Base-by-base conservation (phyloP, 2,113 vertebrate species). In the Hemichromis elongatus region DNA sequence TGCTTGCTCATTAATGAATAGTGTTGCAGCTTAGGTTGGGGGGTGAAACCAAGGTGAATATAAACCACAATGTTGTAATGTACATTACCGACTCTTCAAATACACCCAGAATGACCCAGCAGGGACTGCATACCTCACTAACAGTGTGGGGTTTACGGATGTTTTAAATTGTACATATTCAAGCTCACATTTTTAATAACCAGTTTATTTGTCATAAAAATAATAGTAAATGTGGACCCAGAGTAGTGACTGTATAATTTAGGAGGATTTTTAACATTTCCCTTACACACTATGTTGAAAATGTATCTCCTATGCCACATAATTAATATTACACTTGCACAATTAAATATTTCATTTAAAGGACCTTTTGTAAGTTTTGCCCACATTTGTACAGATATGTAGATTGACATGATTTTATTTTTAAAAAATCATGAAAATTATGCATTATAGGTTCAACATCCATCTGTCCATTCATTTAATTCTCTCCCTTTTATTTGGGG, bases 31-130 rank as follows among this genome's bases (percentile, higher is more conserved):
- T 12, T 12, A 35, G 56, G 47, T 50, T 6, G 7, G 35, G 19
- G 56, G 35, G 50, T n/a, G 68, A 89, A 77, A 52, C 40, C 89
- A 90, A 81, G 85, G 92, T 86, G 66, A 89, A 18, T 30, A 77
- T 55, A 53, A 53, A 75, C 47, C n/a, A 28, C 6, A 40, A 21
- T 28, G 37, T 11, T 11, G n/a, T 14, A 8, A 28, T 63, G 18
- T 30, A 45, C 59, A n/a, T n/a, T 59, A 24, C 35, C 8, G 35
- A 40, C 70, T 5, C 63, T 63, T 50, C 33, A 56, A 61, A 68
- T 9, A 19, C 50, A 59, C 6, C 14, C 9, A 35, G 45, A 61
- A 61, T 10, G 40, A 7, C 45, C 13, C 24, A 45, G 55, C 3
- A 14, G 77, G 5, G 12, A 24, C 21, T 73, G 16, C 68, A 75